These are phyloP conservation scores for Petrocephalus zakoni DNA, from an alignment of 2,113 vertebrate species.

Conservation along the genomic window DNA sequence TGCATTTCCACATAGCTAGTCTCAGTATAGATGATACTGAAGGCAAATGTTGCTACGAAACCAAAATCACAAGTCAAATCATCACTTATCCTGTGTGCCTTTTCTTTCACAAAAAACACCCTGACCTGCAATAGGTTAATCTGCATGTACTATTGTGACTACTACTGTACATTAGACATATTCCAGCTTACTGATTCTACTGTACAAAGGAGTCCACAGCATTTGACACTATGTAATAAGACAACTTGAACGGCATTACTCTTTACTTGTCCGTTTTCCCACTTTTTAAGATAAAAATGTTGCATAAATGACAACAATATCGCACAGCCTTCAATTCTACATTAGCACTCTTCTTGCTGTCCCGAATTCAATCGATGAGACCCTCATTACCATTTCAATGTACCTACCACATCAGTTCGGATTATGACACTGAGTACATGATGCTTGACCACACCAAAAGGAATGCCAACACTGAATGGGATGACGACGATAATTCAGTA, in stretches of 20 bases:
- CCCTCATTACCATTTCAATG: not conserved
- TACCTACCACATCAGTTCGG: not conserved
- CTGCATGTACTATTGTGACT: not conserved
- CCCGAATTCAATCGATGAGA: not conserved
- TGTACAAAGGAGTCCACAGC: slow-evolving; percentile 3
- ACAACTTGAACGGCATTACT: not conserved
- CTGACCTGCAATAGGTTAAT: not conserved
- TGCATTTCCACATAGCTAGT: not conserved
- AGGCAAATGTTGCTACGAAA: not conserved
- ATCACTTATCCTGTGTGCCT: not conserved
- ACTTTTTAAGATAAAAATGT: not conserved
- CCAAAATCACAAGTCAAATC: not conserved
- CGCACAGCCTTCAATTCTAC: not conserved
- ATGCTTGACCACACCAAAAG: not conserved
- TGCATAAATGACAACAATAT: not conserved
- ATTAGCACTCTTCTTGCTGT: not conserved
- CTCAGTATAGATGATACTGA: not conserved
- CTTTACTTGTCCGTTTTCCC: not conserved
- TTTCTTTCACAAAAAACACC: not conserved
- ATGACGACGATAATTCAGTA: not conserved
- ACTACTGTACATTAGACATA: not conserved
- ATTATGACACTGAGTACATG: not conserved
- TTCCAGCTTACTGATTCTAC: not conserved
- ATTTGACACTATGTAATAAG: slow-evolving; percentile 10
- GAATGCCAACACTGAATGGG: not conserved